Evolutionary conservation across 2,113 vertebrate species (phyloP), one percentile per base, ranked within the genome.

Genomic region (Leuciscus idus): DNA sequence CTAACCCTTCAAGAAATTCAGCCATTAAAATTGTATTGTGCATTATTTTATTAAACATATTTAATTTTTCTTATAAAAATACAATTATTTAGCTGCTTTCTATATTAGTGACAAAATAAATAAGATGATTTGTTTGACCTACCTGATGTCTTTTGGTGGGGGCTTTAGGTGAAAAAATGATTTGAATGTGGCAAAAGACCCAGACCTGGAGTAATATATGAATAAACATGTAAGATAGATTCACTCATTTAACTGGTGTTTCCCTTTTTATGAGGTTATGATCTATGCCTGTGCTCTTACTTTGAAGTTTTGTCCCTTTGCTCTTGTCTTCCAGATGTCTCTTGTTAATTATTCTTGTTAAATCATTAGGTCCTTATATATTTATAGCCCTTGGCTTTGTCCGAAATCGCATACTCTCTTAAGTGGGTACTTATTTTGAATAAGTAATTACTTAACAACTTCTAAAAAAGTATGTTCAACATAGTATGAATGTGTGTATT

Each of bases 101-200:
- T 21, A 8, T 21, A 8, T 21, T 7, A 57, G 52, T 57, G 55
- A 57, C 55, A 21, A 23, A 21, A 57, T 57, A 21, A 57, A 21
- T 55, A 55, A 55, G 52, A 55, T 6, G 19, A 0, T 80, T 48
- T 57, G 9, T n/a, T 17, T 17, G 66, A 70, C 36, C 21, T 74
- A 85, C 87, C 77, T 64, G 83, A 84, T 19, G 4, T 81, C 23
- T 59, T 43, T 80, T 72, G 39, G 3, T 12, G 12, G 77, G 33
- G 70, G 2, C 39, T 80, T 70, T 19, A 74, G 74, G 73, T 81
- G 70, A 76, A 86, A 77, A 62, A 84, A 64, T 61, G 70, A 36
- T 15, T 39, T 79, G 21, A 62, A 28, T 21, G 50, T 52, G 26
- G 64, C 30, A 2, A 66, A 46, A 50, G 36, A 72, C 68, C 89